A percentile compares a stretch with the other conserved stretches of the same genome.
phyloP scores from a whole-genome alignment of 2,888 invertebrate species.

The Ornithoptera alexandrae region DNA sequence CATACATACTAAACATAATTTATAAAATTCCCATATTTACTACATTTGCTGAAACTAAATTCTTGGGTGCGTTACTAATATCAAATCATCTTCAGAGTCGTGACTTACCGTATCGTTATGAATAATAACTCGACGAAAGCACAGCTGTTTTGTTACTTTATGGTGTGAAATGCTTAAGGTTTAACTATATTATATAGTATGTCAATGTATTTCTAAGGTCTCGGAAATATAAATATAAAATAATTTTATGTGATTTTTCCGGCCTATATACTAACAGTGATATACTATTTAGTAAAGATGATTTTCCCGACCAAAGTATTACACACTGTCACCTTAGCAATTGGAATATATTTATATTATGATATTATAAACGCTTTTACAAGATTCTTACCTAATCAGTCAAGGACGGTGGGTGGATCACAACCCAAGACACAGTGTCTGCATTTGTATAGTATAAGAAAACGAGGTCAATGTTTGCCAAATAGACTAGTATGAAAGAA shows the following conservation, averaged over 20 bases:
- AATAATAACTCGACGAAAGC: too few species aligned
- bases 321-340: not conserved
- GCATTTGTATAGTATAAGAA: constrained; percentile 35
- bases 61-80: not conserved
- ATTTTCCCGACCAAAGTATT: not conserved
- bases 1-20: constrained; percentile 20
- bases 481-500: constrained; percentile 69
- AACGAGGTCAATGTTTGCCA: constrained; percentile 64
- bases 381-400: constrained; percentile 27
- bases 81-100: too few species aligned
- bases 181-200: too few species aligned
- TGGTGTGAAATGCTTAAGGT: too few species aligned
- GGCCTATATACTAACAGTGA: too few species aligned
- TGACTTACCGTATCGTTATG: too few species aligned
- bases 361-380: constrained; percentile 12
- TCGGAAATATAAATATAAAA: too few species aligned
- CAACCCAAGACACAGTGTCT: constrained; percentile 15
- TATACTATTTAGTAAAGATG: too few species aligned
- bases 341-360: constrained; percentile 1
- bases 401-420: constrained; percentile 23
- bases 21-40: not conserved
- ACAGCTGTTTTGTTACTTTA: too few species aligned
- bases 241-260: too few species aligned
- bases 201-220: too few species aligned
- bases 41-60: not conserved